Conservation (phyloP, 2,113 vertebrate species). For the Caracal caracal region DNA sequence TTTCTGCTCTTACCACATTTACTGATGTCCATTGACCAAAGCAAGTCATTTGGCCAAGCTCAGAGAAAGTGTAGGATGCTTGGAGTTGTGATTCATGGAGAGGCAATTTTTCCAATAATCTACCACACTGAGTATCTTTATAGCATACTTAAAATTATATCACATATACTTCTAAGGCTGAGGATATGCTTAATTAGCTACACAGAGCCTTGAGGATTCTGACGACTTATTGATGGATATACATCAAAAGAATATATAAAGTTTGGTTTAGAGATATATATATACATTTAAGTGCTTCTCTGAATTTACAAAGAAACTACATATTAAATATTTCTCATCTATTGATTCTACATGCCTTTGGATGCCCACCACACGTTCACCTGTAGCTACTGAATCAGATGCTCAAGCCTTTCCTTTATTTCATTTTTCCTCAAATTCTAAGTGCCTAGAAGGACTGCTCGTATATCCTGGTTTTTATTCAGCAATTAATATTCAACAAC, state of each 20-base stretch:
- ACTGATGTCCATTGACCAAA: not conserved
- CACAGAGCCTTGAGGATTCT: not conserved
- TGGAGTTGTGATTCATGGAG: not conserved
- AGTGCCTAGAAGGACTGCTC: not conserved
- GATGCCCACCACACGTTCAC: not conserved
- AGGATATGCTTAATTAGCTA: not conserved
- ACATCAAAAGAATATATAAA: not conserved
- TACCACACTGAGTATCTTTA: not conserved
- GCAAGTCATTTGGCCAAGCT: not conserved
- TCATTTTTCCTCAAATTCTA: not conserved
- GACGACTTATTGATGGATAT: conserved; percentile 30
- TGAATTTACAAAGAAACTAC: not conserved
- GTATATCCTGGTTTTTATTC: not conserved
- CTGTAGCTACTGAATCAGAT: not conserved
- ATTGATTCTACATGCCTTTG: not conserved
- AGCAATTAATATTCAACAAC: not conserved
- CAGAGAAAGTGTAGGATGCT: not conserved
- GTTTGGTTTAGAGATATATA: not conserved
- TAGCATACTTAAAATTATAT: not conserved
- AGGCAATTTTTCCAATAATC: not conserved
- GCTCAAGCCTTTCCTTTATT: not conserved
- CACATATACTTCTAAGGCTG: conserved; percentile 3
- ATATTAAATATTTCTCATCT: not conserved
- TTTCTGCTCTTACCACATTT: not conserved
- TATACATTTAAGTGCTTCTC: not conserved